A percentile compares a stretch with the other conserved stretches of the same genome.
phyloP scores from a whole-genome alignment of 2,797 vertebrate species.

The Cryptoprocta ferox region DNA sequence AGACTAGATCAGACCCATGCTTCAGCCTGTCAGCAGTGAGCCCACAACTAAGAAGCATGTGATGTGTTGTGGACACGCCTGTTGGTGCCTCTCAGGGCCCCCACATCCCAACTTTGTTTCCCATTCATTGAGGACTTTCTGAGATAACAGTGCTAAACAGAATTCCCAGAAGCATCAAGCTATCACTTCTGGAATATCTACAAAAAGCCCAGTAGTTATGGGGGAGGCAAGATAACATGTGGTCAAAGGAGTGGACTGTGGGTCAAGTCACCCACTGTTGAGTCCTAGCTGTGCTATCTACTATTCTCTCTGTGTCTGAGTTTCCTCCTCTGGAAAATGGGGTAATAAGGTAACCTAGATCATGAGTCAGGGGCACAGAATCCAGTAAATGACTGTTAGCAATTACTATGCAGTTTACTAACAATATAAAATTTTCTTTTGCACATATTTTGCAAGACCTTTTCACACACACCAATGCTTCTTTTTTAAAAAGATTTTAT shows the following conservation, averaged over 20 bases:
- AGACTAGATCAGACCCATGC: not conserved
- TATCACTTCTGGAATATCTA: not conserved
- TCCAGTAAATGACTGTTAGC: not conserved
- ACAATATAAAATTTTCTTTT: not conserved
- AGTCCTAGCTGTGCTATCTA: not conserved
- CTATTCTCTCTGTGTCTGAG: not conserved
- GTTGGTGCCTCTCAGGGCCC: not conserved
- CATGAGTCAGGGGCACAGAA: not conserved
- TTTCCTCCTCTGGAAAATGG: constrained; percentile 19
- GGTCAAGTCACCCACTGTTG: not conserved
- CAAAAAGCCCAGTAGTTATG: not conserved
- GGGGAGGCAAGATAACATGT: not conserved
- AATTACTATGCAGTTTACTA: not conserved
- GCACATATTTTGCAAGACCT: not conserved
- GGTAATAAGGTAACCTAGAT: not conserved
- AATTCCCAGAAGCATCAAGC: not conserved
- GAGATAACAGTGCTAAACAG: not conserved
- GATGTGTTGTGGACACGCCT: not conserved
- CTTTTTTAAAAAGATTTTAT: not conserved
- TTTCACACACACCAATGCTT: not conserved
- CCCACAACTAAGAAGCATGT: not conserved
- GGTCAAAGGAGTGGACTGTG: not conserved
- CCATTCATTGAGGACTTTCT: not conserved
- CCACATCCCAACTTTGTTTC: not conserved
- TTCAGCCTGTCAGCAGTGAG: not conserved